phyloP scores from a whole-genome alignment of 2,797 vertebrate genomes.

The Poliocrania exsul region DNA sequence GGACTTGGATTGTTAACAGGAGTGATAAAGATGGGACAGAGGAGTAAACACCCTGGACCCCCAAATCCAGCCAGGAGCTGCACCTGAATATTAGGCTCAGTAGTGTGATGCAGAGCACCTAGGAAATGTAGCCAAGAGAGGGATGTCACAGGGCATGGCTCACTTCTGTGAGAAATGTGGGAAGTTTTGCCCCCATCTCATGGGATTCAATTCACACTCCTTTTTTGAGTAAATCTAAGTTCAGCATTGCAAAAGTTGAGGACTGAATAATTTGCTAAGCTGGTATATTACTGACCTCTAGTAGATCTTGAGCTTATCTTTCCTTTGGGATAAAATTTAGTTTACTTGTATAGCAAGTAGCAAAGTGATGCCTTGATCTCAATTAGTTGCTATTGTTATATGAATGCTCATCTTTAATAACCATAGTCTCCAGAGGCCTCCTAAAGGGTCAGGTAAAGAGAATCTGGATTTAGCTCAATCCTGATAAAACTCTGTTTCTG shows the following conservation, averaged over 20 bases:
- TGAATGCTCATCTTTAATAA: conserved; percentile 5
- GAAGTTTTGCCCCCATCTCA: not conserved
- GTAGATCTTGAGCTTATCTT: not conserved
- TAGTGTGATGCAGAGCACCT: not conserved
- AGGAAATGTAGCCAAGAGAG: not conserved
- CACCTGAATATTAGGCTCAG: not conserved
- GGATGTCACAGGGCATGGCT: not conserved
- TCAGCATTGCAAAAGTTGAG: not conserved
- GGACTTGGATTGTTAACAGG: not conserved
- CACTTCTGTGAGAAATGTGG: not conserved
- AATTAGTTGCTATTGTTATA: not conserved
- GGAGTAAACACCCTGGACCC: not conserved
- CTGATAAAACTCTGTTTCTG: not conserved
- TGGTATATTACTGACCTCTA: not conserved
- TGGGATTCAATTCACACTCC: not conserved
- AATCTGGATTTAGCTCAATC: not conserved
- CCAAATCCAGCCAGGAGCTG: not conserved
- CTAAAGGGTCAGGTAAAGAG: not conserved
- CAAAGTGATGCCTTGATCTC: conserved; percentile 29
- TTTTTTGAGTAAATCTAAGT: not conserved
- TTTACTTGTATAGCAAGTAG: not conserved
- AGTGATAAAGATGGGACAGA: not conserved
- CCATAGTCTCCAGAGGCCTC: not conserved
- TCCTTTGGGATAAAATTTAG: not conserved
- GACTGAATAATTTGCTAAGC: not conserved